Percentiles rank a stretch among this genome's conserved stretches.
phyloP scores from a whole-genome alignment of 2,888 invertebrate genomes.

The Drosophila paranaensis region DNA sequence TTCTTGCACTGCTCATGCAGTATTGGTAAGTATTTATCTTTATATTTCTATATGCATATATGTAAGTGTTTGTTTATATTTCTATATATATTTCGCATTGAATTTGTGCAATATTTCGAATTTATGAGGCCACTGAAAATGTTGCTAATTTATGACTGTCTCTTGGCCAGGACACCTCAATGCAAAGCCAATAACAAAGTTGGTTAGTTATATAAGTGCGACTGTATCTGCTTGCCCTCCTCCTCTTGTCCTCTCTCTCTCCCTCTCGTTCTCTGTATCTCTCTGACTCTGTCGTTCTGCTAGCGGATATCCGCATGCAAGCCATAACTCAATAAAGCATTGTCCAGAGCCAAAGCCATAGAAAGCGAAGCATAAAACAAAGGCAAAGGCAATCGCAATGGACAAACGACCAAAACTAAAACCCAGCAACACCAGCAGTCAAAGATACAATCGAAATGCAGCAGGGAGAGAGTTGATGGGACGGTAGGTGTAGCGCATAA shows the following conservation, averaged over 20 bases:
- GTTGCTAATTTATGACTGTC: conserved; percentile 69
- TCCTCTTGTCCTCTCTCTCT: conserved; percentile 6
- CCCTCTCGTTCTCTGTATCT: conserved; percentile 3
- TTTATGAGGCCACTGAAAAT: conserved; percentile 71
- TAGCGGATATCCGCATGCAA: conserved; percentile 79
- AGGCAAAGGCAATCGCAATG: conserved; percentile 39
- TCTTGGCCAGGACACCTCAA: conserved; percentile 63
- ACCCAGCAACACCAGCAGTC: conserved; percentile 57
- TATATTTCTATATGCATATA: background rate
- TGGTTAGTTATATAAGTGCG: conserved; percentile 59
- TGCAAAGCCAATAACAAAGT: conserved; percentile 68
- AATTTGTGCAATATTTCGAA: conserved; percentile 31
- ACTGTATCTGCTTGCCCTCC: conserved; percentile 9
- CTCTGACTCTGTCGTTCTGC: conserved; percentile 41
- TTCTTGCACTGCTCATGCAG: conserved; percentile 2
- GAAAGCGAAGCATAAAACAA: conserved; percentile 42
- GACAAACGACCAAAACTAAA: conserved; percentile 65
- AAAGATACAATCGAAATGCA: conserved; percentile 80
- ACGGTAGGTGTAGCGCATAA: conserved; percentile 17
- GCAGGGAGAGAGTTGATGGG: conserved; percentile 29
- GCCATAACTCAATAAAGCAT: conserved; percentile 79
- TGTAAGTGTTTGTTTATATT: conserved; percentile 12
- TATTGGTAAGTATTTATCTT: conserved; percentile 60
- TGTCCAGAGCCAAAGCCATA: conserved; percentile 65
- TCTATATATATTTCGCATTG: conserved; percentile 10